Evolutionary conservation across 2,888 invertebrate species (phyloP), one percentile per base, ranked within the genome.

Genomic region (Erpobdella octoculata): DNA sequence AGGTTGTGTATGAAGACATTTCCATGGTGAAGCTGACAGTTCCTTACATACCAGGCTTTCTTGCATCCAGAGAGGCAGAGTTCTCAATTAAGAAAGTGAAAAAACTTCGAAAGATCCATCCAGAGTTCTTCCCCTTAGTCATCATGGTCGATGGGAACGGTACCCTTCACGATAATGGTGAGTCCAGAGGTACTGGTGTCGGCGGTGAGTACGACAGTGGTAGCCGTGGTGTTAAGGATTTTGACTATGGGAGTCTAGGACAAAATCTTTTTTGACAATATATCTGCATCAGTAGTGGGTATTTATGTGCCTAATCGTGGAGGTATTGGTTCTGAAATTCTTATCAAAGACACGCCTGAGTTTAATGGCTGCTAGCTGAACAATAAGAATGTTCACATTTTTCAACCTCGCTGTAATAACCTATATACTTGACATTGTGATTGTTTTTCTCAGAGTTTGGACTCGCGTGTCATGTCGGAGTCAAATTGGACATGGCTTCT

Each of bases 21-120:
- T 76, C 82, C 62, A 78, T 81, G 76, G 77, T 82, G 4, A 67
- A 80, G 38, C 73, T 85, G 36, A 79, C 80, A 28, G 79, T 77
- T 3, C 83, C 84, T 5, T 85, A 85, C 75, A 81, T 85, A 53
- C 81, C 85, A 41, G 85, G 85, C 2, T 86, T 80, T 74, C 79
- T 85, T 71, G 84, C 84, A 2, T 85, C 84, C 74, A 77, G 85
- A 18, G 85, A 85, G 77, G 82, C 79, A 0, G 78, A 78, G 3
- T 79, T 81, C 41, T 75, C 83, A 2, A 76, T 80, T 8, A 75
- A 78, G 1, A 76, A 78, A 67, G 77, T 80, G 71, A 38, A 78
- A 0, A 76, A 76, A 12, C 74, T 84, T 25, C 76, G 78, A 59
- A 33, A 74, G 1, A 15, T 31, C 21, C 41, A 79, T 2, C 82